Evolutionary conservation across 2,113 vertebrate species (phyloP).

Genomic region (Istiophorus platypterus): DNA sequence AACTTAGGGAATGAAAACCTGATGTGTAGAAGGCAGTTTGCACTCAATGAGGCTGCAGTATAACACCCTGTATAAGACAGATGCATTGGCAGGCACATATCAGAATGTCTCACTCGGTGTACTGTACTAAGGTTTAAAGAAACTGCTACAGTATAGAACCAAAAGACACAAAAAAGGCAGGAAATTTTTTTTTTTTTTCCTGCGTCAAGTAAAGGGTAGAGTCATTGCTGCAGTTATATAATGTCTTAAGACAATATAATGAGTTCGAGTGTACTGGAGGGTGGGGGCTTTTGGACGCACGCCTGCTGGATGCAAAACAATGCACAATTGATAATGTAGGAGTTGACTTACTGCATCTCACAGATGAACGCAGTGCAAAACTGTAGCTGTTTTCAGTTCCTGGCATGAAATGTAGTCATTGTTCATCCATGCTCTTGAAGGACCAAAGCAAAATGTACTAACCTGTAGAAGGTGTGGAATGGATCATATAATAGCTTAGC

Average conservation of each 20-base stretch:
- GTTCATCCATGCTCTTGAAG: not conserved
- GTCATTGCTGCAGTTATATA: constrained; percentile 63
- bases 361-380: constrained; percentile 1
- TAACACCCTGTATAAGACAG: not conserved
- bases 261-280: constrained; percentile 38
- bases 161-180: constrained; percentile 8
- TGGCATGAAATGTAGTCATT: not conserved
- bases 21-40: not conserved
- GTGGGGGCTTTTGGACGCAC: constrained; percentile 33
- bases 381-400: not conserved
- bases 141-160: not conserved
- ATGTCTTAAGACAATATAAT: constrained; percentile 53
- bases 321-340: constrained; percentile 35
- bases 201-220: constrained; percentile 15
- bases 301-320: constrained; percentile 38
- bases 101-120: not conserved
- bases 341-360: constrained; percentile 24
- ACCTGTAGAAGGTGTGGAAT: constrained; percentile 27
- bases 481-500: constrained; percentile 17
- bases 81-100: not conserved
- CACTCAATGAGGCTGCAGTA: not conserved
- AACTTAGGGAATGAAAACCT: not conserved
- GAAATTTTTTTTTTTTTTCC: not conserved
- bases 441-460: constrained; percentile 5
- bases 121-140: not conserved